These are phyloP conservation scores for Chydorus sphaericus DNA, from an alignment of 2,888 invertebrate species.

Conservation along the genomic window DNA sequence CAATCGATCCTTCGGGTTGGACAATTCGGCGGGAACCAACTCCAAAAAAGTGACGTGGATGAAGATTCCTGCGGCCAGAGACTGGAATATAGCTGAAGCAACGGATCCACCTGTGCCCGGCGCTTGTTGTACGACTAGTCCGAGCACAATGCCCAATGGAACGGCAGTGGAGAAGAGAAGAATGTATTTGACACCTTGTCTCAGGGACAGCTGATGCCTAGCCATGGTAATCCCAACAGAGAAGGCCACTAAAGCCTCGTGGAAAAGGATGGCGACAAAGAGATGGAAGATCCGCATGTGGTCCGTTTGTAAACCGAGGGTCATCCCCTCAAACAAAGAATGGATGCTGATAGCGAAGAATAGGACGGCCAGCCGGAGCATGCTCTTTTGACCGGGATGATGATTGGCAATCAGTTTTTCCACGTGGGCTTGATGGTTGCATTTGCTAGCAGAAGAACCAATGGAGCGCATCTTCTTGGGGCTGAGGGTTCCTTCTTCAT, in stretches of 20 bases:
- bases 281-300: conserved; percentile 23
- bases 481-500: neutral
- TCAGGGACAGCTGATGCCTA: conserved; percentile 20
- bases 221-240: conserved; percentile 27
- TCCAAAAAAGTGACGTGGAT: conserved; percentile 28
- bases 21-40: conserved; percentile 24
- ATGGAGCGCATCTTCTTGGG: neutral
- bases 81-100: conserved; percentile 26
- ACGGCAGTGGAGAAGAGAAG: conserved; percentile 25
- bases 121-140: conserved; percentile 21
- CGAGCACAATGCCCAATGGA: conserved; percentile 26
- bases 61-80: conserved; percentile 27
- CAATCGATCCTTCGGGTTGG: conserved; percentile 17
- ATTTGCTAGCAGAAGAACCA: neutral
- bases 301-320: conserved; percentile 27
- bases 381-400: conserved; percentile 7
- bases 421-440: neutral
- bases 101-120: conserved; percentile 23
- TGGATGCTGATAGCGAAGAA: conserved; percentile 27
- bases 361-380: conserved; percentile 24
- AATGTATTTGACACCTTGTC: conserved; percentile 21
- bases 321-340: conserved; percentile 28
- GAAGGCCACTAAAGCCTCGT: conserved; percentile 25
- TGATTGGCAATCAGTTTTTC: neutral
- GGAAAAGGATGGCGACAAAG: conserved; percentile 26